Percentiles rank a stretch among this genome's conserved stretches.
phyloP scores from a whole-genome alignment of 2,888 invertebrate species.

The Sarcophaga caerulescens region DNA sequence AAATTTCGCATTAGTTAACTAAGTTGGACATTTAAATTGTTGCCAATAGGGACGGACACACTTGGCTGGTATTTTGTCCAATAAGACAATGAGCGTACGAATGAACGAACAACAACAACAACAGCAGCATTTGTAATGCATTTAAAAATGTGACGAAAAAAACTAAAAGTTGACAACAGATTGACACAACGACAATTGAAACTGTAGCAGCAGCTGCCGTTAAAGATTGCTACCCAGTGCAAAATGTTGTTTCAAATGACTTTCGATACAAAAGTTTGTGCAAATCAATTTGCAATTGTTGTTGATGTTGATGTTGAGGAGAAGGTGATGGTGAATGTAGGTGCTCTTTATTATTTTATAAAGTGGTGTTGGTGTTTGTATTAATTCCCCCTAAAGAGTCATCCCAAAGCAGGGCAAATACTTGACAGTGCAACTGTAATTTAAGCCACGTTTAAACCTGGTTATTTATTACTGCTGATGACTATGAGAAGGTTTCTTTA shows the following conservation, averaged over 20 bases:
- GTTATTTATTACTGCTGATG: slow-evolving; percentile 69
- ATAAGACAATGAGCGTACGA: background rate
- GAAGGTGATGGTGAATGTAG: background rate
- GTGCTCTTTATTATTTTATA: too few relatives aligned
- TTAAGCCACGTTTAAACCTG: slow-evolving; percentile 63
- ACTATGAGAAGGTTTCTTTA: slow-evolving; percentile 52
- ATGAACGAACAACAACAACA: background rate
- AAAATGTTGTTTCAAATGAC: background rate
- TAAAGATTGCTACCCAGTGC: background rate
- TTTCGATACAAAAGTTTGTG: background rate
- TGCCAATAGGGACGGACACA: slow-evolving; percentile 69
- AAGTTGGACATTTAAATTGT: slow-evolving; percentile 76
- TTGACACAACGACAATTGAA: slow-evolving; percentile 65
- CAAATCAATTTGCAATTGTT: slow-evolving; percentile 44
- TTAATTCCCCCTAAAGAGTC: background rate
- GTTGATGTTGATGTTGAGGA: background rate
- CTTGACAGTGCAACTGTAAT: slow-evolving; percentile 40
- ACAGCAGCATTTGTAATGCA: slow-evolving; percentile 44
- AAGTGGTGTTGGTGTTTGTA: too few relatives aligned
- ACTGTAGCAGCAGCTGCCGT: background rate
- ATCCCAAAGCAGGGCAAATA: background rate
- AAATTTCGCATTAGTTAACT: slow-evolving; percentile 77
- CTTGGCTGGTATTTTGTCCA: slow-evolving; percentile 65
- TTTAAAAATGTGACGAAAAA: slow-evolving; percentile 30
- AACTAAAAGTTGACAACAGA: slow-evolving; percentile 61